phyloP scores from a whole-genome alignment of 2,888 invertebrate species.

The Enchytraeus crypticus region DNA sequence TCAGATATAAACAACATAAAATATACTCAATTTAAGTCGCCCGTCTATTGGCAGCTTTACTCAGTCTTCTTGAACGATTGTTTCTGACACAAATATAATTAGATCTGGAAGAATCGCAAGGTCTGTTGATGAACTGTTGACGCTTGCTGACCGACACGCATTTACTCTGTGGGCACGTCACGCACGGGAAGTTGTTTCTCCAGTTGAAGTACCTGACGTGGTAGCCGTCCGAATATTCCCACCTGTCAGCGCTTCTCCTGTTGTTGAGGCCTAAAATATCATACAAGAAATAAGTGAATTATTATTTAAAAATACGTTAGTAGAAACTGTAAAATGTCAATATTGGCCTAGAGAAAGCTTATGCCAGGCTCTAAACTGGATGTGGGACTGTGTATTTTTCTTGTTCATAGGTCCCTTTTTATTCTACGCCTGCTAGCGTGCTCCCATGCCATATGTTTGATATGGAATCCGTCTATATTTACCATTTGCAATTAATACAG shows the following conservation, averaged over 20 bases:
- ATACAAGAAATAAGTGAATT: too few species aligned
- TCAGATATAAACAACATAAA: too few species aligned
- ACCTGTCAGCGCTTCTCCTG: neutral
- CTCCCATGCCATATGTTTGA: too few species aligned
- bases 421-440: too few species aligned
- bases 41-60: too few species aligned
- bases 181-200: slow-evolving; percentile 1
- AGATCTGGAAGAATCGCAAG: neutral
- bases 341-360: neutral
- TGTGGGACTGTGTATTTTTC: neutral
- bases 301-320: too few species aligned
- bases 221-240: neutral
- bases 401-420: too few species aligned
- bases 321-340: neutral
- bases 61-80: neutral
- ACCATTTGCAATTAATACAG: too few species aligned
- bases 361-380: neutral
- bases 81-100: slow-evolving; percentile 1
- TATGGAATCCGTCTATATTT: neutral
- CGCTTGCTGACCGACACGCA: neutral
- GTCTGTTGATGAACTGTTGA: slow-evolving; percentile 2
- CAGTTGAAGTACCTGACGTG: neutral
- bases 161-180: neutral
- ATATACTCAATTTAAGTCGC: too few species aligned
- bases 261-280: neutral